A percentile compares a stretch with the other conserved stretches of the same genome.
Evolutionary conservation across 1,140 invertebrate genomes (phyloP).

Genomic region (Reticulitermes speratus): DNA sequence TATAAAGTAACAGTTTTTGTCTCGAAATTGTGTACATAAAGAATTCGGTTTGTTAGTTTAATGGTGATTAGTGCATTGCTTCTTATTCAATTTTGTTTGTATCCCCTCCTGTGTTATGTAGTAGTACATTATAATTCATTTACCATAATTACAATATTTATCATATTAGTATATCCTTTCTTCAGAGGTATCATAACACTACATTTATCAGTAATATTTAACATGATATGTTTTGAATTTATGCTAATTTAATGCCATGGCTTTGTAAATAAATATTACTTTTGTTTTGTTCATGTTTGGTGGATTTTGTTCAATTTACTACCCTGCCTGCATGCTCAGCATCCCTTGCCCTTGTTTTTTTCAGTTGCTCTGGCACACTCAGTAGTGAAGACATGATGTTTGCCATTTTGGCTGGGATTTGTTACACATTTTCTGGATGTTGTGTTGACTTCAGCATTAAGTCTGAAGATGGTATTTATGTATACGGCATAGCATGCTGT

Average conservation of each 20-base stretch:
- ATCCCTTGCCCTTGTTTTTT: not conserved
- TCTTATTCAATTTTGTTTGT: not conserved
- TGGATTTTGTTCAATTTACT: not conserved
- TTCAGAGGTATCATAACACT: not conserved
- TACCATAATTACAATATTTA: not conserved
- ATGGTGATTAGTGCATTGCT: not conserved
- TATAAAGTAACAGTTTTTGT: not conserved
- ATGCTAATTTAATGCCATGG: constrained; percentile 9
- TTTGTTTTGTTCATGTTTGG: not conserved
- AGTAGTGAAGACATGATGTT: no score
- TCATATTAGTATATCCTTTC: not conserved
- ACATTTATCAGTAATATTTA: not conserved
- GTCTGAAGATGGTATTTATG: no score
- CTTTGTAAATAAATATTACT: constrained; percentile 20
- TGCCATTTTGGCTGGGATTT: no score
- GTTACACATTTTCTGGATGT: no score
- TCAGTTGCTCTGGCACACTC: not conserved
- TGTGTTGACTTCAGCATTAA: no score
- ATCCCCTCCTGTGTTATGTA: not conserved
- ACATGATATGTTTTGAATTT: not conserved
- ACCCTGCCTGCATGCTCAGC: not conserved
- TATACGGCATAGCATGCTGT: no score
- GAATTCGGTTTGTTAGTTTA: not conserved
- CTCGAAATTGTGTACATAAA: not conserved
- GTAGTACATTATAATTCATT: not conserved